Conservation (phyloP, 1,140 invertebrate species). For the Diorhabda sublineata region DNA sequence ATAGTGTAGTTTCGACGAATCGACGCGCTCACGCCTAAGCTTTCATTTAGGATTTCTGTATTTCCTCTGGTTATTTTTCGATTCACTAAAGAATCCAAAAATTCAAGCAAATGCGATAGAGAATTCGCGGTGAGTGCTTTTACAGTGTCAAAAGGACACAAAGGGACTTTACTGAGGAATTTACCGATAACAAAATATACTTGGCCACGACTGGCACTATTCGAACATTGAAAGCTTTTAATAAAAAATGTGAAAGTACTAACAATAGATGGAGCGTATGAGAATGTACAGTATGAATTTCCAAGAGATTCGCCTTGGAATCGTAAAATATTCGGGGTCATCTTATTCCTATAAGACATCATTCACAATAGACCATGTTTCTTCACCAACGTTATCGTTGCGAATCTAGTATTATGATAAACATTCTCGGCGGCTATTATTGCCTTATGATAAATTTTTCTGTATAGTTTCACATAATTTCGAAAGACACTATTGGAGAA, state of each 20-base stretch:
- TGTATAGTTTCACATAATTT: too few relatives aligned
- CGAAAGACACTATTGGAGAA: too few relatives aligned
- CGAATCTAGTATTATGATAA: too few relatives aligned
- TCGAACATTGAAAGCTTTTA: conserved; percentile 2
- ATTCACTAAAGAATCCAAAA: background rate
- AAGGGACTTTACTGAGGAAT: background rate
- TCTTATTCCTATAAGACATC: too few relatives aligned
- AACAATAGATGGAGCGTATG: background rate
- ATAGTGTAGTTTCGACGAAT: too few relatives aligned
- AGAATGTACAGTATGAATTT: background rate
- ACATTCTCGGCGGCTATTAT: too few relatives aligned
- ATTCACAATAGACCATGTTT: too few relatives aligned
- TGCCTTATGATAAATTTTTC: too few relatives aligned
- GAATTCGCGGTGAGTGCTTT: background rate
- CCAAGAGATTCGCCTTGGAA: background rate
- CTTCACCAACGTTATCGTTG: too few relatives aligned
- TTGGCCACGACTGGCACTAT: background rate
- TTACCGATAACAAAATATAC: conserved; percentile 2
- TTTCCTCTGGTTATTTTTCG: background rate
- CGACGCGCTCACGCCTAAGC: too few relatives aligned
- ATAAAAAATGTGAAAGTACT: conserved; percentile 3
- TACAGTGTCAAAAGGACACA: background rate
- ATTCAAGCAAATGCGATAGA: conserved; percentile 2
- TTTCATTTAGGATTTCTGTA: too few relatives aligned
- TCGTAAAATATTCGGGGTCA: too few relatives aligned